phyloP scores from a whole-genome alignment of 1,140 invertebrate species.

The Drosophila chauvacae region DNA sequence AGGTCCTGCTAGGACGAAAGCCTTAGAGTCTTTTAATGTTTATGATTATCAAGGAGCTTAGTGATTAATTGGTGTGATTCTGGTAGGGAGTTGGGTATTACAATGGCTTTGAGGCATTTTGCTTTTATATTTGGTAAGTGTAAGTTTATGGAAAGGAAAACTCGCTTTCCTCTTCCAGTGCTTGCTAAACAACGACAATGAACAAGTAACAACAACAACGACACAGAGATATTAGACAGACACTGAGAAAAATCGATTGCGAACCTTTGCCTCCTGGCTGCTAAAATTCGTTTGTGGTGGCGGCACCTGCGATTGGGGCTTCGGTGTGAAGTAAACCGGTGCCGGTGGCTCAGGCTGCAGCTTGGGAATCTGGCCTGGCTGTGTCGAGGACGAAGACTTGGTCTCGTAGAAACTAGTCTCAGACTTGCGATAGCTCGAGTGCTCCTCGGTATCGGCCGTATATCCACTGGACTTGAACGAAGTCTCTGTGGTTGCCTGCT shows the following conservation, averaged over 20 bases:
- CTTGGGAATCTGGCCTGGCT: slow-evolving; percentile 21
- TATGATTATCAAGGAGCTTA: slow-evolving; percentile 23
- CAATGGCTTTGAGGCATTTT: slow-evolving; percentile 20
- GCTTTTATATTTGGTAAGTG: slow-evolving; percentile 10
- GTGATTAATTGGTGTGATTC: slow-evolving; percentile 11
- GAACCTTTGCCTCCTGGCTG: slow-evolving; percentile 83
- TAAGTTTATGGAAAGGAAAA: slow-evolving; percentile 1
- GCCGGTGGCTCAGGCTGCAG: slow-evolving; percentile 62
- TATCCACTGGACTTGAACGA: slow-evolving; percentile 87
- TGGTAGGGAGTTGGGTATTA: not conserved
- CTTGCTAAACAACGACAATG: slow-evolving; percentile 62
- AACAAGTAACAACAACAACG: slow-evolving; percentile 56
- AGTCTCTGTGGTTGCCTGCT: slow-evolving; percentile 47
- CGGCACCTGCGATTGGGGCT: slow-evolving; percentile 23
- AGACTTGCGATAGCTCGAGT: slow-evolving; percentile 79
- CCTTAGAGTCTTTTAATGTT: not conserved
- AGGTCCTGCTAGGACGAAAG: not conserved
- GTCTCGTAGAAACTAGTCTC: slow-evolving; percentile 71
- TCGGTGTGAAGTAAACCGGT: slow-evolving; percentile 51
- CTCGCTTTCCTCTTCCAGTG: slow-evolving; percentile 38
- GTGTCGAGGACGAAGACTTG: slow-evolving; percentile 45
- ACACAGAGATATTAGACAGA: slow-evolving; percentile 47
- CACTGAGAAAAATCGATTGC: slow-evolving; percentile 51
- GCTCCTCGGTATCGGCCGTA: slow-evolving; percentile 90
- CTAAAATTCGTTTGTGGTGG: slow-evolving; percentile 37